Evolutionary conservation across 2,888 invertebrate genomes (phyloP), one percentile per base, ranked within the genome.

Genomic region (Luperina testacea): DNA sequence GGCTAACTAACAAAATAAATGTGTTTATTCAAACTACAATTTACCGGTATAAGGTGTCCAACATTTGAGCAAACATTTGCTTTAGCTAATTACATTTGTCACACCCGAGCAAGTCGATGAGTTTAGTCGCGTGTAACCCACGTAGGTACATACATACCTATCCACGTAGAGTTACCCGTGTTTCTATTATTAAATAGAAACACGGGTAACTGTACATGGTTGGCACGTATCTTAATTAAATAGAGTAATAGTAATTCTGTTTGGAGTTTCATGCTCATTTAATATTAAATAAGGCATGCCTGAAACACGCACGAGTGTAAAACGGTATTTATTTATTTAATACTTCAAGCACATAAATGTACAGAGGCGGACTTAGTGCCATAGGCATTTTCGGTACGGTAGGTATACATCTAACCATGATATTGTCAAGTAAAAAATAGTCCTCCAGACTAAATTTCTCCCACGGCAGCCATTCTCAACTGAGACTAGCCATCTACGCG

Each of bases 51-150:
- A 67, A 73, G 68, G 70, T 73, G 38, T 70, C 83, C 68, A 80
- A 83, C 69, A 61, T 83, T 80, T 71, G 77, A 38, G 48, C 84
- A 86, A 88, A 88, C 74, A 88, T 87, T 88, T 85, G 82, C 81
- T 67, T 73, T 79, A 68, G 84, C 74, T 85, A 88, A 87, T 87
- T 88, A 83, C 82, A 81, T 88, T 84, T 82, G 77, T 74, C 51
- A 76, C 85, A 78, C 76, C 80, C 68, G 42, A 65, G 77, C 6
- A 72, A 73, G 42, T 71, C 76, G n/a, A 72, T 75, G 78, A 48
- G 79, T 59, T 67, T 68, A 68, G 71, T 74, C 59, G 38, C 59
- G 38, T 67, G 53, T 63, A 74, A 32, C 74, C 64, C 32, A 59
- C 15, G 9, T 57, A 45, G 20, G 9, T 63, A 65, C 13, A 32